Conservation (phyloP, 2,113 vertebrate genomes). For the Lophius piscatorius region DNA sequence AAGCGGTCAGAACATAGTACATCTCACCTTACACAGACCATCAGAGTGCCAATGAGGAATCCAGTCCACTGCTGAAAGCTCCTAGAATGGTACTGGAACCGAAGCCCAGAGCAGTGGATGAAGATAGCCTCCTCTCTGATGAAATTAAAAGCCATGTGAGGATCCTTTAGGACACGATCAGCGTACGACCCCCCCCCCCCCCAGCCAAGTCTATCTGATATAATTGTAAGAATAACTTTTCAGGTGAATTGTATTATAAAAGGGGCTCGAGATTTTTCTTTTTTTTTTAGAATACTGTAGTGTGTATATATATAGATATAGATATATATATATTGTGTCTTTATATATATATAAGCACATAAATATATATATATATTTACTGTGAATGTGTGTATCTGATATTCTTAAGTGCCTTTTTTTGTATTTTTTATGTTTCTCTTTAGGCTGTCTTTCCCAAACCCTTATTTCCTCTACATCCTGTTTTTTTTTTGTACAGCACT, state of each 20-base stretch:
- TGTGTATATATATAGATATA: no score
- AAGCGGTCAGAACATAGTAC: no score
- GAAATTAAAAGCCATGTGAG: constrained; percentile 52
- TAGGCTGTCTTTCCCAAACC: constrained; percentile 47
- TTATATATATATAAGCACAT: no score
- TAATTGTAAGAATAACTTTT: constrained; percentile 68
- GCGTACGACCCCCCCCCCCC: no score
- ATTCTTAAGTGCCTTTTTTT: constrained; percentile 81
- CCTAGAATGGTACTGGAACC: no score
- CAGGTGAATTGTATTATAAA: constrained; percentile 59
- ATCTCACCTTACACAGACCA: no score
- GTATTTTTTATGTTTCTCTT: constrained; percentile 57
- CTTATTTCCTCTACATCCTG: constrained; percentile 31
- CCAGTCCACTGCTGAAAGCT: no score
- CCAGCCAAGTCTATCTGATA: constrained; percentile 58
- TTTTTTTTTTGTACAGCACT: constrained; percentile 60
- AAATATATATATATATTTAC: constrained; percentile 20
- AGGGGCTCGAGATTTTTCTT: constrained; percentile 51
- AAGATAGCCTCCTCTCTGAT: no score
- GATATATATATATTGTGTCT: no score
- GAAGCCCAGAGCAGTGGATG: no score
- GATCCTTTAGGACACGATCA: no score
- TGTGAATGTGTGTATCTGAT: constrained; percentile 24
- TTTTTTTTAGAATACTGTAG: constrained; percentile 23
- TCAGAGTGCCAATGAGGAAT: no score